A percentile compares a stretch with the other conserved stretches of the same genome.
Evolutionary conservation across 2,797 vertebrate genomes (phyloP).

Genomic region (Ceryle rudis): DNA sequence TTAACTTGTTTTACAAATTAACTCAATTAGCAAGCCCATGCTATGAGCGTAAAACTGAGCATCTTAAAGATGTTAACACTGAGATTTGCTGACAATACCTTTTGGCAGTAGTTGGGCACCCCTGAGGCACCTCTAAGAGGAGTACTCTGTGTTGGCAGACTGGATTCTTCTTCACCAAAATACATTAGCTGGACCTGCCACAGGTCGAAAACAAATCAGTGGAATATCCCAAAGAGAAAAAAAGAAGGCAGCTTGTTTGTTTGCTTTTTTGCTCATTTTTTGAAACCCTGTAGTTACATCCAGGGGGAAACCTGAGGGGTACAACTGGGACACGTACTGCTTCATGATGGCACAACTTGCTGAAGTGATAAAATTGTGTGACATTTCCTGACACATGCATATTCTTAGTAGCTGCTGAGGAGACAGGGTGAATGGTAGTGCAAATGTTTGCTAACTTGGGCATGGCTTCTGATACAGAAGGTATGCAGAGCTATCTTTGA

Average conservation of each 20-base stretch:
- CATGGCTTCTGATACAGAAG: slow-evolving; percentile 15
- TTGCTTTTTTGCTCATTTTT: background rate
- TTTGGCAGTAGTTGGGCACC: background rate
- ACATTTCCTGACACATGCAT: background rate
- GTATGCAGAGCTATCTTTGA: slow-evolving; percentile 39
- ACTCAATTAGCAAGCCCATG: background rate
- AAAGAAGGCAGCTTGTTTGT: background rate
- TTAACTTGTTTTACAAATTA: background rate
- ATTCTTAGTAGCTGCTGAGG: slow-evolving; percentile 61
- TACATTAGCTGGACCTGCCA: background rate
- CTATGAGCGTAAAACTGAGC: background rate
- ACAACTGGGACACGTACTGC: background rate
- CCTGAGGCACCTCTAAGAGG: background rate
- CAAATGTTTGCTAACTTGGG: slow-evolving; percentile 42
- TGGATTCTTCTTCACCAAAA: background rate
- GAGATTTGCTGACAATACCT: background rate
- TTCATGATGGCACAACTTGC: background rate
- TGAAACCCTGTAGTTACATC: background rate
- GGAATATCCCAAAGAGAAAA: background rate
- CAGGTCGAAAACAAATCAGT: background rate
- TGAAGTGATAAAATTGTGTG: slow-evolving; percentile 8
- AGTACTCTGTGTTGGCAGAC: fast-evolving
- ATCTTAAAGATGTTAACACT: background rate
- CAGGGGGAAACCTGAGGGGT: background rate
- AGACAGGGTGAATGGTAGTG: slow-evolving; percentile 33